Conservation (phyloP, 2,113 vertebrate species). For the Cochlearius cochlearius region DNA sequence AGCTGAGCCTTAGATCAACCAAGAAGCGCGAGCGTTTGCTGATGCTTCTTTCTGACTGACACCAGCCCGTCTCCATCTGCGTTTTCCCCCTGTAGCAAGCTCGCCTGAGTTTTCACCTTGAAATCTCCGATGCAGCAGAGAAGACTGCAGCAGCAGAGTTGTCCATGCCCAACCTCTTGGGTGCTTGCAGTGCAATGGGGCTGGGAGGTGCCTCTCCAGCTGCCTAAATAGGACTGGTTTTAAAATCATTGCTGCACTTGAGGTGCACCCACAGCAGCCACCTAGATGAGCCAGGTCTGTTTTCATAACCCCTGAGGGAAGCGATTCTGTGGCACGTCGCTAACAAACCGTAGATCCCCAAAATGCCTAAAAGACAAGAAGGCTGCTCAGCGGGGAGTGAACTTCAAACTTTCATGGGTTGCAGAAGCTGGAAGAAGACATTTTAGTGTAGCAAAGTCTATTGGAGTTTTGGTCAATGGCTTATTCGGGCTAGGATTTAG, state of each 20-base stretch:
- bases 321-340: rapidly evolving
- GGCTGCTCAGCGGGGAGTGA: background rate
- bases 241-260: background rate
- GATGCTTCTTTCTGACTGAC: background rate
- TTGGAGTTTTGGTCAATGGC: background rate
- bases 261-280: background rate
- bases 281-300: background rate
- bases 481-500: background rate
- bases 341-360: background rate
- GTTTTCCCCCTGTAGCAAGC: rapidly evolving
- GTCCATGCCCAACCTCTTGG: background rate
- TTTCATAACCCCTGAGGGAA: background rate
- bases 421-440: background rate
- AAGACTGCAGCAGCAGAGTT: background rate
- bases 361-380: background rate
- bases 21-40: background rate
- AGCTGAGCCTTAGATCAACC: background rate
- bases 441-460: rapidly evolving
- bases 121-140: background rate
- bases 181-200: background rate
- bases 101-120: background rate
- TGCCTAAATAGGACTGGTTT: background rate
- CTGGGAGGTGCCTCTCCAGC: background rate
- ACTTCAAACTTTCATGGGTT: background rate
- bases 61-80: background rate